Conservation (phyloP, 1,140 invertebrate genomes). For the Mamestra configurata region DNA sequence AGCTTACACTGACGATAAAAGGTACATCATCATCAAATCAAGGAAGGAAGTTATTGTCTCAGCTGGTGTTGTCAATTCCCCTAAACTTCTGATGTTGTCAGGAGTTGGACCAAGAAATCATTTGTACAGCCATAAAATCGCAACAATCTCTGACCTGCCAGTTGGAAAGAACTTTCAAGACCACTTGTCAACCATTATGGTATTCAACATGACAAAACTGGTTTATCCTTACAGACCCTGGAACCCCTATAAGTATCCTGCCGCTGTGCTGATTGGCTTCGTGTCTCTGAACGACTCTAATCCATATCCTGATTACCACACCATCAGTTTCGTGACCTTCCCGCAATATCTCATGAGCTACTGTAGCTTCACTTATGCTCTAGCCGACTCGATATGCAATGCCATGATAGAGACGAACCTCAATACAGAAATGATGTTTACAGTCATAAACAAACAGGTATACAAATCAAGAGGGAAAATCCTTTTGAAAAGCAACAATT, state of each 20-base stretch:
- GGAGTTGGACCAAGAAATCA: slow-evolving; percentile 90
- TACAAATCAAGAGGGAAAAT: slow-evolving; percentile 21
- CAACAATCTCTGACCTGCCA: slow-evolving; percentile 89
- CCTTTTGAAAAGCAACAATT: slow-evolving; percentile 1
- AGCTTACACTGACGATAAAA: slow-evolving; percentile 60
- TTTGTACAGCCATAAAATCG: slow-evolving; percentile 88
- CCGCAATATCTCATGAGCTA: slow-evolving; percentile 6
- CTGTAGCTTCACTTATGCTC: slow-evolving; percentile 16
- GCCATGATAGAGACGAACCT: neutral
- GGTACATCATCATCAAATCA: slow-evolving; percentile 73
- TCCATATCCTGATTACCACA: slow-evolving; percentile 3
- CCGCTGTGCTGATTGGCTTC: neutral
- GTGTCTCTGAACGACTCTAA: slow-evolving; percentile 10
- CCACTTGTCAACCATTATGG: slow-evolving; percentile 50
- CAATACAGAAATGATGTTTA: slow-evolving; percentile 31
- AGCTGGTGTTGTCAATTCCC: slow-evolving; percentile 89
- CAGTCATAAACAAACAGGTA: neutral
- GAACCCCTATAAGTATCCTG: slow-evolving; percentile 14
- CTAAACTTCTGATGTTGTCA: slow-evolving; percentile 90
- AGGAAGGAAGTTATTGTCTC: slow-evolving; percentile 89
- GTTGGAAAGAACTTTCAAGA: slow-evolving; percentile 91
- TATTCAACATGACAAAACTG: slow-evolving; percentile 46
- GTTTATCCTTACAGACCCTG: slow-evolving; percentile 22
- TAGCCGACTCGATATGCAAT: slow-evolving; percentile 2
- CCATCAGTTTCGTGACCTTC: neutral